Evolutionary conservation across 2,888 invertebrate species (phyloP).

Genomic region (Dioctria rufipes): DNA sequence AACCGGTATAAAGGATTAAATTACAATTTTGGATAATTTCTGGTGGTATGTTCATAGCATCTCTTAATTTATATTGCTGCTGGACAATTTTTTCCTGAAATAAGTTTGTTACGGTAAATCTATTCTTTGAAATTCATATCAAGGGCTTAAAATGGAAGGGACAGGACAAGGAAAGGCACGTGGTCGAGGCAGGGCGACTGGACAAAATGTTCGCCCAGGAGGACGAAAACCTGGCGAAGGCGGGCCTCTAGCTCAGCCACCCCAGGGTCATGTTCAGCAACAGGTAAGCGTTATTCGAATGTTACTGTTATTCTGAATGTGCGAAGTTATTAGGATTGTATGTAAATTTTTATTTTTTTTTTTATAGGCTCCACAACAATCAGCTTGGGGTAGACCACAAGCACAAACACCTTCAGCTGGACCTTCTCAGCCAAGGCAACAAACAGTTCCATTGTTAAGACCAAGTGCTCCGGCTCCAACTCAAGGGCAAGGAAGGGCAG

Average conservation of each 20-base stretch:
- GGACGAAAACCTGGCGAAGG: constrained; percentile 28
- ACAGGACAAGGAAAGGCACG: background rate
- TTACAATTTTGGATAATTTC: no score
- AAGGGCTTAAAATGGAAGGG: background rate
- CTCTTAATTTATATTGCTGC: no score
- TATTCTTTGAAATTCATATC: no score
- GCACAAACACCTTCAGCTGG: constrained; percentile 7
- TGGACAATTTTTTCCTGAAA: no score
- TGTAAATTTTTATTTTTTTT: background rate
- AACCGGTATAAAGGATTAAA: no score
- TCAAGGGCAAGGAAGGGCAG: background rate
- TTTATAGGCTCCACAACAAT: background rate
- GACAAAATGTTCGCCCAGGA: constrained; percentile 4
- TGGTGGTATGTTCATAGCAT: no score
- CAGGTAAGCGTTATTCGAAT: background rate
- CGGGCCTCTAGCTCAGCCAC: background rate
- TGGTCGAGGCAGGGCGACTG: constrained; percentile 26
- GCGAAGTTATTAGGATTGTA: no score
- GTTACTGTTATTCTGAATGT: background rate
- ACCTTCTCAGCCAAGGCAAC: background rate
- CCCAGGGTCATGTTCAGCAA: background rate
- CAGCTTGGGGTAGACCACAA: constrained; percentile 5
- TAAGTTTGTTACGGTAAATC: no score
- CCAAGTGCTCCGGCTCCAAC: background rate
- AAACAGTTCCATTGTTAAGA: background rate